These are phyloP conservation scores for Pheosia gnoma DNA, from an alignment of 2,888 invertebrate genomes.

Conservation along the genomic window DNA sequence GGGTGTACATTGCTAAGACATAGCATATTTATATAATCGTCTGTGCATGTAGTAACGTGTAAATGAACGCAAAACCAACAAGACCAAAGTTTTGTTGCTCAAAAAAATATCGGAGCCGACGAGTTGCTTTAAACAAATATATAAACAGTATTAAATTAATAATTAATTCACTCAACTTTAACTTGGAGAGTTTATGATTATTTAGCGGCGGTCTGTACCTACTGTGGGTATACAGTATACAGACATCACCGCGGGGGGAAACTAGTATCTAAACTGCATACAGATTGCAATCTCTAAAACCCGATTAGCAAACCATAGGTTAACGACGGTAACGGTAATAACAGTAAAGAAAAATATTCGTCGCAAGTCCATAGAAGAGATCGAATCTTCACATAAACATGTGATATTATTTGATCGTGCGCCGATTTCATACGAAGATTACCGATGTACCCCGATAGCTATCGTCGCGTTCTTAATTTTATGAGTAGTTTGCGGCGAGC, in stretches of 20 bases:
- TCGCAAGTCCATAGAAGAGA: slow-evolving; percentile 51
- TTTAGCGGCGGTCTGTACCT: no score
- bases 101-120: no score
- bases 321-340: slow-evolving; percentile 41
- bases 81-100: no score
- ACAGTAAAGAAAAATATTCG: slow-evolving; percentile 43
- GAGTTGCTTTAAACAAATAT: no score
- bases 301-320: slow-evolving; percentile 36
- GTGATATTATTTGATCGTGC: slow-evolving; percentile 65
- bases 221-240: not conserved
- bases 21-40: no score
- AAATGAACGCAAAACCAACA: no score
- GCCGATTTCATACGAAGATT: slow-evolving; percentile 59
- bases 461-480: slow-evolving; percentile 62
- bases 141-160: not conserved
- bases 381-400: slow-evolving; percentile 68
- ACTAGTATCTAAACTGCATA: slow-evolving; percentile 29
- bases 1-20: not conserved
- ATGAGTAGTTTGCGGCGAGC: slow-evolving; percentile 53
- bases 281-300: slow-evolving; percentile 38
- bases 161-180: not conserved
- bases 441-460: slow-evolving; percentile 56
- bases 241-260: slow-evolving; percentile 15
- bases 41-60: no score
- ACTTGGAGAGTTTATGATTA: not conserved